Evolutionary conservation across 37 sponge, comb jelly and placozoan species (phyloP), one percentile per base, ranked within the genome.

Genomic region (Cliona cf. orientalis): DNA sequence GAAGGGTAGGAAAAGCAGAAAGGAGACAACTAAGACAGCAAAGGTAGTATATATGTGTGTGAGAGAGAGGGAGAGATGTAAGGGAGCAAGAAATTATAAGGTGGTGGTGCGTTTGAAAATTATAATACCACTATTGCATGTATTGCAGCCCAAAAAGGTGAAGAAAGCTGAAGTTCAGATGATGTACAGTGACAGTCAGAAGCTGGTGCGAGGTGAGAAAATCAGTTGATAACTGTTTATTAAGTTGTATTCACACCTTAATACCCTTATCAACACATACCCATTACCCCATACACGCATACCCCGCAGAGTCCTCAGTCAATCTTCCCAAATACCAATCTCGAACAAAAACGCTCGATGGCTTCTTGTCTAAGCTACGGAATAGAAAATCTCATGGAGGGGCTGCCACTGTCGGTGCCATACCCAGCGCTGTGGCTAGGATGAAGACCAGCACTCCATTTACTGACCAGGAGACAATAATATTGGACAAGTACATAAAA

Each of bases 151-250:
- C 3, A 36, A 55, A 1, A 67, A 72, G n/a, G 34, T 75, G 60
- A 72, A 36, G 32, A 93, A 93, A 74, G 55, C 62, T n/a, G 90
- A 88, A 38, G 35, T 77, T 34, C 40, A 70, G 5, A 36, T 66
- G 31, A 71, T 93, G 37, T 86, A 86, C 73, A 88, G 89, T 73
- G 90, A 93, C 19, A 72, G 86, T 39, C 93, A 93, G 74, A 80
- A 78, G 55, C 40, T 93, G 25, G 40, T 93, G 9, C 42, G 93
- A 82, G 90, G 93, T 93, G 36, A 35, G 67, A 33, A n/a, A 22
- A 64, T 64, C 37, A 11, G 22, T 29, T 62, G 63, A n/a, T 9
- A 37, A 41, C n/a, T 11, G 69, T 37, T 11, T 33, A 21, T 42
- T 12, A 39, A 21, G 4, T 5, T 4, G 26, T 45, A 32, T 25